Evolutionary conservation across 1,140 invertebrate genomes (phyloP).

Genomic region (Drosophila biarmipes): DNA sequence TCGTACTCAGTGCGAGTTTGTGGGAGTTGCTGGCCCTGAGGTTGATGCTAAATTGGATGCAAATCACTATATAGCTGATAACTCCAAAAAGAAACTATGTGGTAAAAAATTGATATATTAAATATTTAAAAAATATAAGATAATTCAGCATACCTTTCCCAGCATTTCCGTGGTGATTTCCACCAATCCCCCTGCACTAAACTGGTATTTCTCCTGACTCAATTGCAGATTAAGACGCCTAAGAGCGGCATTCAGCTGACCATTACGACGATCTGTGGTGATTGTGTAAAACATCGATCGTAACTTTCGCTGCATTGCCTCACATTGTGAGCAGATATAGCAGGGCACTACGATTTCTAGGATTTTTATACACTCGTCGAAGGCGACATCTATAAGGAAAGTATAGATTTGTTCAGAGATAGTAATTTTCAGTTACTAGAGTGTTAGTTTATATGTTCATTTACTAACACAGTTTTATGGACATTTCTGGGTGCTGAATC

Average conservation of each 20-base stretch:
- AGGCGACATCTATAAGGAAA: constrained; percentile 34
- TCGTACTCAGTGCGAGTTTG: not conserved
- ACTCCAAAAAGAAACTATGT: constrained; percentile 59
- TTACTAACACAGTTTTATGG: constrained; percentile 26
- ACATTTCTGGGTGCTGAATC: not conserved
- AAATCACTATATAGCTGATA: constrained; percentile 58
- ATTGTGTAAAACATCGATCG: constrained; percentile 38
- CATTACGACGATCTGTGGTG: constrained; percentile 33
- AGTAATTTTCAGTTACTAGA: too few species aligned
- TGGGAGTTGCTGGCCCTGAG: constrained; percentile 14
- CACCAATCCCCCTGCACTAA: constrained; percentile 59
- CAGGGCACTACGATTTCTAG: constrained; percentile 46
- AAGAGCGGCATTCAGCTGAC: constrained; percentile 43
- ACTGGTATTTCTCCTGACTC: constrained; percentile 49
- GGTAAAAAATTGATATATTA: too few species aligned
- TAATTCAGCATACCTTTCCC: constrained; percentile 39
- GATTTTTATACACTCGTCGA: constrained; percentile 45
- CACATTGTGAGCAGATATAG: constrained; percentile 52
- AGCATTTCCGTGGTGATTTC: constrained; percentile 55
- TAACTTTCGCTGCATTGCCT: constrained; percentile 33
- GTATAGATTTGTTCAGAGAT: too few species aligned
- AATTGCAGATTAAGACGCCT: constrained; percentile 38
- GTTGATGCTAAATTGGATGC: constrained; percentile 66
- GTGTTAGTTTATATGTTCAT: too few species aligned
- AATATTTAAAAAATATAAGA: accelerated